Percentiles rank a stretch among this genome's conserved stretches.
Evolutionary conservation across 2,888 invertebrate genomes (phyloP).

Genomic region (Stenolophus ochropezus): DNA sequence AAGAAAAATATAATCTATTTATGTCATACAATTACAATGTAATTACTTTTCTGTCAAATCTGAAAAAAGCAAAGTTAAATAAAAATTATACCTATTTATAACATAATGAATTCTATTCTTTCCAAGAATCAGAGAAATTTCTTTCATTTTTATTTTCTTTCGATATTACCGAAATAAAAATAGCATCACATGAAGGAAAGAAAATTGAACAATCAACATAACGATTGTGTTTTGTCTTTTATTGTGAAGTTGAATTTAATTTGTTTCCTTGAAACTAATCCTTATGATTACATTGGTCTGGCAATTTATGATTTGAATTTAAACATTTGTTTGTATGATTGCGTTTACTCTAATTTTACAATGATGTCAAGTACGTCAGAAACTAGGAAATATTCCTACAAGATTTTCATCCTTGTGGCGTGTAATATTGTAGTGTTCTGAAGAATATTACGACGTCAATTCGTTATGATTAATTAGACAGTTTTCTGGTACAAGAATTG

Average conservation of each 20-base stretch:
- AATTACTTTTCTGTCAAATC: too few relatives aligned
- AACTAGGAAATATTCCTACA: slow-evolving; percentile 24
- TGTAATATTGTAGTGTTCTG: slow-evolving; percentile 24
- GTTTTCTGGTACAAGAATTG: slow-evolving; percentile 4
- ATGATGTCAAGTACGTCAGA: slow-evolving; percentile 16
- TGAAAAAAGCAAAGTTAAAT: too few relatives aligned
- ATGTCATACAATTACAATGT: too few relatives aligned
- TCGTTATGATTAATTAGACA: slow-evolving; percentile 18
- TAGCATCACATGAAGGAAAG: background rate
- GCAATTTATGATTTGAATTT: slow-evolving; percentile 21
- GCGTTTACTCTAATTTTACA: slow-evolving; percentile 19
- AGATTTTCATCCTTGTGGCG: slow-evolving; percentile 18
- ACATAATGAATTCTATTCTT: too few relatives aligned
- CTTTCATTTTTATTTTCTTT: too few relatives aligned
- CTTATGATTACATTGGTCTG: background rate
- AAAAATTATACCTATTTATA: too few relatives aligned
- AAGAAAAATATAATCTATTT: too few relatives aligned
- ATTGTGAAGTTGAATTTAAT: slow-evolving; percentile 21
- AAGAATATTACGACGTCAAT: slow-evolving; percentile 32
- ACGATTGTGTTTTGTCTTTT: slow-evolving; percentile 11
- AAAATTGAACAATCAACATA: slow-evolving; percentile 25
- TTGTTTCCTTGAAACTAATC: slow-evolving; percentile 32
- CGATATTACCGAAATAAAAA: too few relatives aligned
- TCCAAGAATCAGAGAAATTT: too few relatives aligned
- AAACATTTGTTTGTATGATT: slow-evolving; percentile 8